These are phyloP conservation scores for Oriolus oriolus DNA, from an alignment of 2,113 vertebrate genomes.

Conservation along the genomic window DNA sequence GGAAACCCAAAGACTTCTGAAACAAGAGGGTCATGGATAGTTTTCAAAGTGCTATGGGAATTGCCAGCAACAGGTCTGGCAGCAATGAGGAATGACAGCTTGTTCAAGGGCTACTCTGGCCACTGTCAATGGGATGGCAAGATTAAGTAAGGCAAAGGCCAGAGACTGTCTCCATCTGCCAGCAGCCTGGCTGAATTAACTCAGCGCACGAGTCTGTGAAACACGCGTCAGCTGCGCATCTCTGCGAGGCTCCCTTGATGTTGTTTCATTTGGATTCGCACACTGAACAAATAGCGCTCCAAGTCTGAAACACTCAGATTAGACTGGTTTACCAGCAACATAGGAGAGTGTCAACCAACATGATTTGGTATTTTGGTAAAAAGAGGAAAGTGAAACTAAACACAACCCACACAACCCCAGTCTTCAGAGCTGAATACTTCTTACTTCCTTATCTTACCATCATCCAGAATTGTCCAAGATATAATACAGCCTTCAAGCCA, in stretches of 20 bases:
- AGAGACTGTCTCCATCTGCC: background rate
- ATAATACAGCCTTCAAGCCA: rapidly evolving
- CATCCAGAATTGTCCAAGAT: rapidly evolving
- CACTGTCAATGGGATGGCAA: background rate
- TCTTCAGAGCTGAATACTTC: background rate
- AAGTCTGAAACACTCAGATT: background rate
- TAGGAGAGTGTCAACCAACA: rapidly evolving
- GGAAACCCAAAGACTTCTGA: background rate
- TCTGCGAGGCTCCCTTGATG: background rate
- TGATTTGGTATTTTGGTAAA: background rate
- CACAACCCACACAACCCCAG: background rate
- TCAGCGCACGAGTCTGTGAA: background rate
- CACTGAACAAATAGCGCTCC: background rate
- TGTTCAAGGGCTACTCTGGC: background rate
- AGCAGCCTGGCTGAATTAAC: background rate
- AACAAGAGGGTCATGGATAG: background rate
- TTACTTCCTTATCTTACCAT: background rate
- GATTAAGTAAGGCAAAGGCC: background rate
- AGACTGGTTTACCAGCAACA: background rate
- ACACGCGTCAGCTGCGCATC: background rate
- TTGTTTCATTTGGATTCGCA: background rate
- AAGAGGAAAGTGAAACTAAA: background rate
- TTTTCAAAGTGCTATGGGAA: background rate
- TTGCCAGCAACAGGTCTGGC: background rate
- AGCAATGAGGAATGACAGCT: background rate